A percentile compares a stretch with the other conserved stretches of the same genome.
phyloP scores from a whole-genome alignment of 1,140 invertebrate genomes.

The Dreissena rostriformis region DNA sequence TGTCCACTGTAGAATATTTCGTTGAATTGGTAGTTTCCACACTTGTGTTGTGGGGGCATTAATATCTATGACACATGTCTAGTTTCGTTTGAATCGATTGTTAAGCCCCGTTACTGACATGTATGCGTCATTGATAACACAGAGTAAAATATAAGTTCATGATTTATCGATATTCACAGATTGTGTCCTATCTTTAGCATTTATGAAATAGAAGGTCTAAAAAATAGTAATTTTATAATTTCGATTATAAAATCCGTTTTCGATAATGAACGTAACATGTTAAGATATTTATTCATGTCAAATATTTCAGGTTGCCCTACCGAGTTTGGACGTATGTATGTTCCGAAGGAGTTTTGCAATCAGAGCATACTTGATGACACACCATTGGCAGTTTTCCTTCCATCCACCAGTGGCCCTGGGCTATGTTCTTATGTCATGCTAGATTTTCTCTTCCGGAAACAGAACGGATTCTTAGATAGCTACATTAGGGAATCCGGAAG shows the following conservation, averaged over 20 bases:
- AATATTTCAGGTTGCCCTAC: conserved; percentile 35
- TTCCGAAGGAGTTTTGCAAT: conserved; percentile 28
- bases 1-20: too few species aligned
- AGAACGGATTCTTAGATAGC: conserved; percentile 66
- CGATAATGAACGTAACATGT: background rate
- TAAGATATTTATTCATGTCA: background rate
- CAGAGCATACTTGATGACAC: conserved; percentile 23
- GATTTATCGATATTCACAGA: background rate
- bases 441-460: conserved; percentile 60
- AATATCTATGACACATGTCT: too few species aligned
- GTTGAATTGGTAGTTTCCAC: too few species aligned
- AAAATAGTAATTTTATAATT: background rate
- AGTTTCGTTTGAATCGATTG: too few species aligned
- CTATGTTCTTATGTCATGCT: conserved; percentile 62
- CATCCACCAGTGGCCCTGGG: conserved; percentile 52
- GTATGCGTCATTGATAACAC: background rate
- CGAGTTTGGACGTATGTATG: conserved; percentile 14
- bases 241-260: background rate
- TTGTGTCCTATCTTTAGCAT: background rate
- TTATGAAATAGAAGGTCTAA: background rate
- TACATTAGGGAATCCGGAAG: conserved; percentile 48
- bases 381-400: conserved; percentile 30
- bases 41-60: too few species aligned
- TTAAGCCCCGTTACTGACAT: too few species aligned
- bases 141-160: background rate